phyloP scores from a whole-genome alignment of 1,140 invertebrate genomes.

The Drusus annulatus region DNA sequence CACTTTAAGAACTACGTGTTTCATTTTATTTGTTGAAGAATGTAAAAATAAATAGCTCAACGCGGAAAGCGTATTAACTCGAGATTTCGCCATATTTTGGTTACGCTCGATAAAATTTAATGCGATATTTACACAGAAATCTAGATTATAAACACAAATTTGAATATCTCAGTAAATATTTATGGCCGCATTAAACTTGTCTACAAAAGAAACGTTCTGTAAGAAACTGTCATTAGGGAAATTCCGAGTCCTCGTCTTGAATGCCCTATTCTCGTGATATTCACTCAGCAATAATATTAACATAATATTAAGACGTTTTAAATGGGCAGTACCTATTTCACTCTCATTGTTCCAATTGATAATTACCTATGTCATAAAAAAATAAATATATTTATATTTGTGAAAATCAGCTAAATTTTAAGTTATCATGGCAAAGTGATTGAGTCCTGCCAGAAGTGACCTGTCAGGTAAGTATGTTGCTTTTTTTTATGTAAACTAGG shows the following conservation, averaged over 20 bases:
- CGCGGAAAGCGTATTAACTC: background rate
- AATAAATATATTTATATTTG: too few relatives aligned
- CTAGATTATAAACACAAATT: conserved; percentile 20
- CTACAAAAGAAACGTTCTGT: conserved; percentile 23
- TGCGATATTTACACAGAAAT: conserved; percentile 20
- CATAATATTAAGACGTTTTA: too few relatives aligned
- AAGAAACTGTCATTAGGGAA: conserved; percentile 23
- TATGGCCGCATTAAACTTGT: conserved; percentile 25
- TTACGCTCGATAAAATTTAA: conserved; percentile 24
- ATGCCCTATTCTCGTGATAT: too few relatives aligned
- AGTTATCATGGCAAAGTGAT: too few relatives aligned
- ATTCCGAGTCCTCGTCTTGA: background rate
- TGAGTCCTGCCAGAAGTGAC: too few relatives aligned
- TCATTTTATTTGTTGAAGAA: background rate
- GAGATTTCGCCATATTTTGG: conserved; percentile 6
- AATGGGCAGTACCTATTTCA: too few relatives aligned
- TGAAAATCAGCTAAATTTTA: too few relatives aligned
- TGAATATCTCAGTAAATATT: conserved; percentile 27
- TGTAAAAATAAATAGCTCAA: background rate
- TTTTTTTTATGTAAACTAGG: too few relatives aligned
- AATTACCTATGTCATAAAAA: too few relatives aligned
- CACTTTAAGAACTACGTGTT: background rate
- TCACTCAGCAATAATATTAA: too few relatives aligned
- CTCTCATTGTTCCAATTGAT: too few relatives aligned
- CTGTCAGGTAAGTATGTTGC: too few relatives aligned